phyloP scores from a whole-genome alignment of 2,888 invertebrate species.

The Noctua comes region DNA sequence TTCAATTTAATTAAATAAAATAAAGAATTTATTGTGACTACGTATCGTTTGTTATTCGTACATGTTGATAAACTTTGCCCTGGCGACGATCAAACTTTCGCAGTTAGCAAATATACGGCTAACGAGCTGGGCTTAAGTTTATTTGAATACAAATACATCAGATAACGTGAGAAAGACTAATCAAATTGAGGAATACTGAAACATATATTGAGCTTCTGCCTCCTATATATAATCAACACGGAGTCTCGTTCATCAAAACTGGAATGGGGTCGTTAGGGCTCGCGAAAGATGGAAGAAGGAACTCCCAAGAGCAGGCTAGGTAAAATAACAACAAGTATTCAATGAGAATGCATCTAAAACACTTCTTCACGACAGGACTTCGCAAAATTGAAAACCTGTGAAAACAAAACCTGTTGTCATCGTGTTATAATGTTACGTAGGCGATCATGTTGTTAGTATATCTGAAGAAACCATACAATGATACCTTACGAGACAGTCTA shows the following conservation, averaged over 20 bases:
- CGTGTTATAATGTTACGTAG: neutral
- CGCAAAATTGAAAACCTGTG: neutral
- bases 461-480: slow-evolving; percentile 35
- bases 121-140: slow-evolving; percentile 3
- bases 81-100: slow-evolving; percentile 26
- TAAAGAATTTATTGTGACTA: slow-evolving; percentile 25
- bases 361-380: neutral
- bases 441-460: neutral
- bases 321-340: neutral
- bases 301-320: neutral
- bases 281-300: neutral
- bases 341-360: neutral
- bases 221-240: no score
- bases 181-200: neutral
- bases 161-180: neutral
- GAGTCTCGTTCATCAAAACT: no score
- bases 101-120: slow-evolving; percentile 41
- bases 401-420: slow-evolving; percentile 3
- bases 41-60: slow-evolving; percentile 39
- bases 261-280: no score
- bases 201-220: neutral
- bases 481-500: slow-evolving; percentile 12
- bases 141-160: neutral
- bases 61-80: slow-evolving; percentile 54
- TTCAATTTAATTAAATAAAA: neutral